Evolutionary conservation across 2,113 vertebrate genomes (phyloP), one percentile per base, ranked within the genome.

Genomic region (Peromyscus maniculatus): DNA sequence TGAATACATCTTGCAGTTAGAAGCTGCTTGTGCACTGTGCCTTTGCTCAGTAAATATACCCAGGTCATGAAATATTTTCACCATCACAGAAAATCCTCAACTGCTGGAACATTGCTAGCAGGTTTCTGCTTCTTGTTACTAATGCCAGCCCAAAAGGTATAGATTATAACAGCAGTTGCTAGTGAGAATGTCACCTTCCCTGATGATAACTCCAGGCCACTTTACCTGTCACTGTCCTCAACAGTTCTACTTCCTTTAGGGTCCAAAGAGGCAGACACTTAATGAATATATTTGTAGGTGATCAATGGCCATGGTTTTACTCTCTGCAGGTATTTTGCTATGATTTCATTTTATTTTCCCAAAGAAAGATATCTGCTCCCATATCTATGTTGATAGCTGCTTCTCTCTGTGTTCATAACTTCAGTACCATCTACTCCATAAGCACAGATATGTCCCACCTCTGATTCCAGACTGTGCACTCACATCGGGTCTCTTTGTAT

Each of bases 41-140:
- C 55, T 91, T 90, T 97, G 71, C 49, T 95, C 11, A 31, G 36
- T 90, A 91, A 93, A 86, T 93, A 75, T 26, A 92, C 22, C 39
- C 46, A 82, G 71, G 24, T 33, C 72, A 86, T 75, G 6, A 82
- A 93, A 19, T 55, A 74, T 77, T 46, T 74, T 71, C 72, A 46
- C 57, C 16, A 43, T 55, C 28, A 46, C 36, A 83, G 71, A 57
- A 84, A 78, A 78, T 64, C 24, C n/a, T 83, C 24, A 93, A 62
- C 28, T 21, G 4, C 80, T 74, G 13, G 64, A 55, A 93, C 69
- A 24, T 91, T 59, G 39, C 11, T 33, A 55, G n/a, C 24, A 69
- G 36, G 62, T 67, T n/a, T 94, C 87, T 92, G 52, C 17, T 92
- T 43, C 57, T 43, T 31, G 21, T n/a, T 21, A 11, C 28, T 21